These are phyloP conservation scores for Urocynchramus pylzowi DNA, from an alignment of 2,113 vertebrate genomes.

Conservation along the genomic window DNA sequence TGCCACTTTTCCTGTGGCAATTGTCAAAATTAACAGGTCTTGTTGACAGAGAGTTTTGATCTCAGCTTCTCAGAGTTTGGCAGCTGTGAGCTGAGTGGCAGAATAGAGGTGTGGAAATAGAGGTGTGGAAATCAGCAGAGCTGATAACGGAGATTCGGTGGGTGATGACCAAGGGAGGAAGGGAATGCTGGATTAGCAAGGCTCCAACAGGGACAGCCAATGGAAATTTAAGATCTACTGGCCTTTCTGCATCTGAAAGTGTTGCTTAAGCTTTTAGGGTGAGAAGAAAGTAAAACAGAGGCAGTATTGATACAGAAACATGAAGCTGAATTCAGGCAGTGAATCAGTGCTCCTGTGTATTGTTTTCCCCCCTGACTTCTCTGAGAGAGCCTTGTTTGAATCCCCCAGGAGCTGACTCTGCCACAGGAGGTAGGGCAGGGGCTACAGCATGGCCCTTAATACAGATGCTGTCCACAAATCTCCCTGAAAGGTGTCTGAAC, in stretches of 20 bases:
- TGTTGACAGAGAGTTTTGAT: not conserved
- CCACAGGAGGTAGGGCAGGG: not conserved
- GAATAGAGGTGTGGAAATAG: not conserved
- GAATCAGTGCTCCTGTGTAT: not conserved
- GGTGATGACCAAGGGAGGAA: not conserved
- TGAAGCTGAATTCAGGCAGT: not conserved
- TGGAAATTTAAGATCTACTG: not conserved
- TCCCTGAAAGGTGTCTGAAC: not conserved
- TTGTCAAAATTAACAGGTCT: not conserved
- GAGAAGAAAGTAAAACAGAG: not conserved
- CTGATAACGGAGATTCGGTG: not conserved
- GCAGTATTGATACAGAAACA: not conserved
- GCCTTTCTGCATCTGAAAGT: not conserved
- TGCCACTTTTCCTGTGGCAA: not conserved
- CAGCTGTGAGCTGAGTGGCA: not conserved
- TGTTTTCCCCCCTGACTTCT: not conserved
- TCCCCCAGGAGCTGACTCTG: not conserved
- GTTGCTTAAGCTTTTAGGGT: not conserved
- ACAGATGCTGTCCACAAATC: not conserved
- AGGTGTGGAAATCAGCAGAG: not conserved
- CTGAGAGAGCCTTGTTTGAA: not conserved
- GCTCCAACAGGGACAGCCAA: not conserved
- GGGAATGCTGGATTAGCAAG: not conserved
- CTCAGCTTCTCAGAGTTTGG: not conserved
- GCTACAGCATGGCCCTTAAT: not conserved